Conservation (phyloP, 2,888 invertebrate genomes). For the Cheilosia urbana region DNA sequence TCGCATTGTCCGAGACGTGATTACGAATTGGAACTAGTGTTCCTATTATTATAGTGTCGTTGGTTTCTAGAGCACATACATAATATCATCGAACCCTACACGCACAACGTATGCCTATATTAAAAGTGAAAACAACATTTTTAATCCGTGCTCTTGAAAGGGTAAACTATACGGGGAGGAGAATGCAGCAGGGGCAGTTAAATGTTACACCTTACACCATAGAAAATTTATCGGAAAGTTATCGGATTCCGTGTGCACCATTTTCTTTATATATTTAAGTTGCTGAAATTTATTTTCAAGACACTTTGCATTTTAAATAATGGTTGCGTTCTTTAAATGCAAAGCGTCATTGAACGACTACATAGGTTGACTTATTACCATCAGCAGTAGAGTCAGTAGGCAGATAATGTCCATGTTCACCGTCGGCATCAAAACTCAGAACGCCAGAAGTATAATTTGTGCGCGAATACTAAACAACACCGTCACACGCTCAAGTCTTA, state of each 20-base stretch:
- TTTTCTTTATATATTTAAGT: neutral
- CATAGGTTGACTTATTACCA: constrained; percentile 15
- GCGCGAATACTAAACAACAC: neutral
- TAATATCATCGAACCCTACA: constrained; percentile 11
- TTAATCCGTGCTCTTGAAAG: constrained; percentile 19
- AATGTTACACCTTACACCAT: neutral
- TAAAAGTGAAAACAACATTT: constrained; percentile 53
- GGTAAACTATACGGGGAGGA: too few species aligned
- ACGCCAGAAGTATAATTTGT: constrained; percentile 12
- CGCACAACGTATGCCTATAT: neutral
- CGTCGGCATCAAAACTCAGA: neutral
- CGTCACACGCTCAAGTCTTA: constrained; percentile 6
- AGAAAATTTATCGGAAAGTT: constrained; percentile 13
- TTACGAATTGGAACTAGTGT: constrained; percentile 26
- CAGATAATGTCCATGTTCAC: constrained; percentile 9
- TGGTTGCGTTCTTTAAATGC: constrained; percentile 1
- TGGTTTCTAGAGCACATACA: constrained; percentile 24
- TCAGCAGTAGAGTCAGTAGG: constrained; percentile 7
- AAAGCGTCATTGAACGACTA: neutral
- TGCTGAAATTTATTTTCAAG: constrained; percentile 6
- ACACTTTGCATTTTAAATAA: constrained; percentile 31
- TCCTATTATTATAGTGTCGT: neutral
- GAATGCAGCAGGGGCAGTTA: constrained; percentile 1
- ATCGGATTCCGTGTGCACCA: constrained; percentile 24
- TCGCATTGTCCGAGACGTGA: constrained; percentile 22